phyloP scores from a whole-genome alignment of 2,888 invertebrate genomes.

The Omphaloscelis lunosa region DNA sequence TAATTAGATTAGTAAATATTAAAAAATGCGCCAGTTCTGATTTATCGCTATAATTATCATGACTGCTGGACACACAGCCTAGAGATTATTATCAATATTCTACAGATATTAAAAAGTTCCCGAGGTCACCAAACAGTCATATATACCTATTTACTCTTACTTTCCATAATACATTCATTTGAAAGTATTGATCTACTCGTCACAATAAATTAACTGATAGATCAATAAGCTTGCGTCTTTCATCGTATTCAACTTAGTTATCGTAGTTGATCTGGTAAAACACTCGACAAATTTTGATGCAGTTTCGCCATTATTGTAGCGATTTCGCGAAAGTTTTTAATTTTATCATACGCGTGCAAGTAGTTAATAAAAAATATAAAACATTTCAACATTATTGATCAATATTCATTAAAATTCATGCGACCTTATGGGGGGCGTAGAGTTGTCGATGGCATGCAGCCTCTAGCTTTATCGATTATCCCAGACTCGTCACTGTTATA shows the following conservation, averaged over 20 bases:
- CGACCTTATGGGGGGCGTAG: slow-evolving; percentile 4
- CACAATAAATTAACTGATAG: background rate
- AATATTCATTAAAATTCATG: slow-evolving; percentile 22
- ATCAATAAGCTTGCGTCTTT: background rate
- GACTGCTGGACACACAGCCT: slow-evolving; percentile 14
- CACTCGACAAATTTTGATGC: slow-evolving; percentile 9
- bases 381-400: slow-evolving; percentile 5
- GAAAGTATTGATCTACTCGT: background rate
- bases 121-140: slow-evolving; percentile 4
- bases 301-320: background rate
- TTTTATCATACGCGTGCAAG: background rate
- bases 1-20: slow-evolving; percentile 19
- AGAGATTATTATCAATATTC: slow-evolving; percentile 9
- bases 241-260: background rate
- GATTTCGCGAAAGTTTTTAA: background rate
- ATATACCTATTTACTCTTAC: background rate
- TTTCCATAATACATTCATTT: background rate
- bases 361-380: slow-evolving; percentile 13
- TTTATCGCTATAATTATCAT: background rate
- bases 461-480: slow-evolving; percentile 29
- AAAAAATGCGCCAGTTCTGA: background rate
- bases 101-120: background rate
- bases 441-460: slow-evolving; percentile 7
- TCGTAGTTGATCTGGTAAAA: background rate
- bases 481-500: background rate